Evolutionary conservation across 2,888 invertebrate genomes (phyloP).

Genomic region (Trichogramma dendrolimi): DNA sequence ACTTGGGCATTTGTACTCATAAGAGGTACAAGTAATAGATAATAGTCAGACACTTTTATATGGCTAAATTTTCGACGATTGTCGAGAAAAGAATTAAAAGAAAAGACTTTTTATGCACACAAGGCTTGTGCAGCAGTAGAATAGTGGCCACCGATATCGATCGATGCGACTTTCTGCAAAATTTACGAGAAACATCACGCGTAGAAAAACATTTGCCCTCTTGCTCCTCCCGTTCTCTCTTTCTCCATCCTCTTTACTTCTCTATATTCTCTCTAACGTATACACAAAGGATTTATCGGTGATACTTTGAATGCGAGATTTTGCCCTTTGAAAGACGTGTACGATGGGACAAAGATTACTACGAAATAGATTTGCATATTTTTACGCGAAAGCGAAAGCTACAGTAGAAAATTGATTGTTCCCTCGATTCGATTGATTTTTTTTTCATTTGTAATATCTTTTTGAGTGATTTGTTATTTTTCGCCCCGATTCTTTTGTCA

Average conservation of each 20-base stretch:
- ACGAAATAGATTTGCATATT: too few species aligned
- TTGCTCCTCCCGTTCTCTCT: too few species aligned
- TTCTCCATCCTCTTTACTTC: too few species aligned
- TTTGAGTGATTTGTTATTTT: too few species aligned
- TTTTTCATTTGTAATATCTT: too few species aligned
- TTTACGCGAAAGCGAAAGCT: too few species aligned
- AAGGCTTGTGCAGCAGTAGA: neutral
- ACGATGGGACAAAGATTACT: too few species aligned
- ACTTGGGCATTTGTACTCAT: neutral
- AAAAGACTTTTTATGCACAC: neutral
- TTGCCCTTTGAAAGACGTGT: too few species aligned
- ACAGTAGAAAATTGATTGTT: too few species aligned
- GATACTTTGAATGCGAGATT: conserved; percentile 17
- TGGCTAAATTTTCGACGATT: neutral
- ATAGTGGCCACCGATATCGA: neutral
- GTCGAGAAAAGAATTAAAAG: neutral
- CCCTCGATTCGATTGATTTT: too few species aligned
- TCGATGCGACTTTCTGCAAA: conserved; percentile 3
- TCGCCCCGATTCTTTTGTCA: too few species aligned
- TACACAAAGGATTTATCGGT: conserved; percentile 20
- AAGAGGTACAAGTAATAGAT: neutral
- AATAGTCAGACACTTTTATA: conserved; percentile 11
- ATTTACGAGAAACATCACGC: conserved; percentile 7
- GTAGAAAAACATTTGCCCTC: conserved; percentile 1
- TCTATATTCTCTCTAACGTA: neutral